phyloP scores from a whole-genome alignment of 2,888 invertebrate genomes.

The Cheilosia grossa region DNA sequence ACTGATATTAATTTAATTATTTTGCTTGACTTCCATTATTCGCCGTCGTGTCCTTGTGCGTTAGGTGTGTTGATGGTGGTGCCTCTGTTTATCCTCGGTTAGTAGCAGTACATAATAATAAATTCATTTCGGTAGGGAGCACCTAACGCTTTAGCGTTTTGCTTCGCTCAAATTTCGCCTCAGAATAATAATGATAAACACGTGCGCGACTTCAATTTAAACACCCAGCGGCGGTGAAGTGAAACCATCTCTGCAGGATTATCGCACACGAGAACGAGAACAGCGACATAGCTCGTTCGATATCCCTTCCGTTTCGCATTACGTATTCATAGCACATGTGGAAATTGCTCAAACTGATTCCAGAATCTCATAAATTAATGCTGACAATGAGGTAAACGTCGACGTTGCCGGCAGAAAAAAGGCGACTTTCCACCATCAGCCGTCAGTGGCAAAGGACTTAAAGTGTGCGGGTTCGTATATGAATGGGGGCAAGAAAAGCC shows the following conservation, averaged over 20 bases:
- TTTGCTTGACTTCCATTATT: conserved; percentile 74
- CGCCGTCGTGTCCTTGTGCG: conserved; percentile 49
- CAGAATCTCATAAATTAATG: conserved; percentile 74
- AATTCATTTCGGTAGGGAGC: conserved; percentile 56
- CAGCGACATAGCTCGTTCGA: conserved; percentile 25
- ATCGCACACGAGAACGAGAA: conserved; percentile 62
- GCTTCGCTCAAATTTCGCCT: conserved; percentile 74
- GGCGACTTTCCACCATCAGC: conserved; percentile 19
- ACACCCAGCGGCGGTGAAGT: conserved; percentile 16
- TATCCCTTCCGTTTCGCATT: conserved; percentile 60
- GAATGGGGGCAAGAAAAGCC: conserved; percentile 13
- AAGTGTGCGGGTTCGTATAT: neutral
- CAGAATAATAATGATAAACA: conserved; percentile 74
- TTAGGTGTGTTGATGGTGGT: neutral
- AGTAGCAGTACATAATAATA: conserved; percentile 63
- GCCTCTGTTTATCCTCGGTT: conserved; percentile 43
- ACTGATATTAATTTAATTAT: conserved; percentile 75
- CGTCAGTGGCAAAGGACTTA: conserved; percentile 18
- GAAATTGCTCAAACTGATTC: conserved; percentile 74
- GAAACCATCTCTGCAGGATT: conserved; percentile 68
- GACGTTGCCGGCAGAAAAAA: conserved; percentile 36
- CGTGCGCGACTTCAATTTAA: conserved; percentile 71
- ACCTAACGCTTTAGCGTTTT: conserved; percentile 70
- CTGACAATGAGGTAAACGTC: conserved; percentile 74
- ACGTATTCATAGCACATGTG: conserved; percentile 74